Base-by-base conservation (phyloP, 2,113 vertebrate species). In the Cepphus grylle region DNA sequence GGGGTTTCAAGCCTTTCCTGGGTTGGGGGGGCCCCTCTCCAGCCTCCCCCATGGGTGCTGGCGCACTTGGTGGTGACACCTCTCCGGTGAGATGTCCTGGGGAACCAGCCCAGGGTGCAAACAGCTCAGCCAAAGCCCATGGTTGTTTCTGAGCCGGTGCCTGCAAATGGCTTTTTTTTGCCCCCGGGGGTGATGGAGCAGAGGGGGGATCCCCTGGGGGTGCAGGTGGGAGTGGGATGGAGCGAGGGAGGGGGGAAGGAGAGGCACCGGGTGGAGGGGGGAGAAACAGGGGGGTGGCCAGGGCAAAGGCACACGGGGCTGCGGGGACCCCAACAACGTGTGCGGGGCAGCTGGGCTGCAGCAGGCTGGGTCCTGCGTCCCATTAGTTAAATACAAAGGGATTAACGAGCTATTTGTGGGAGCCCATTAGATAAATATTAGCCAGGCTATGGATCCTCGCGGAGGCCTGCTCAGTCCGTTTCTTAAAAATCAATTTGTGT, bases 91-190 rank as follows among this genome's bases (percentile, higher is more conserved):
- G 20, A 78, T 55, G 34, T 36, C 29, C 30, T 3, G 1, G 42
- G 69, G 58, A 90, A 47, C 19, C 0, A 0, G 2, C 0, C n/a
- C 1, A 1, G 50, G 45, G 21, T 20, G 15, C 30, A 55, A 53
- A 53, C 29, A 72, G 27, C 50, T 66, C 74, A 58, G 49, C 20
- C 50, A 59, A 36, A 45, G 3, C 38, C 61, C 32, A 1, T 0
- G 7, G 12, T 15, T 15, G 20, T 50, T 70, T 70, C 29, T 2
- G 59, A 40, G 53, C 49, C 23, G 11, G 23, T 69, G 7, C 47
- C 23, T 34, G 7, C 15, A 70, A 82, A 70, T 42, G 43, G 40
- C 15, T 40, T 40, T 14, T 2, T n/a, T 88, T 73, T 50, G 12
- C 30, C 11, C 8, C 34, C 3, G 0, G 5, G 23, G 6, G 5